Conservation (phyloP, 2,888 invertebrate species). For the Drosophila recens region DNA sequence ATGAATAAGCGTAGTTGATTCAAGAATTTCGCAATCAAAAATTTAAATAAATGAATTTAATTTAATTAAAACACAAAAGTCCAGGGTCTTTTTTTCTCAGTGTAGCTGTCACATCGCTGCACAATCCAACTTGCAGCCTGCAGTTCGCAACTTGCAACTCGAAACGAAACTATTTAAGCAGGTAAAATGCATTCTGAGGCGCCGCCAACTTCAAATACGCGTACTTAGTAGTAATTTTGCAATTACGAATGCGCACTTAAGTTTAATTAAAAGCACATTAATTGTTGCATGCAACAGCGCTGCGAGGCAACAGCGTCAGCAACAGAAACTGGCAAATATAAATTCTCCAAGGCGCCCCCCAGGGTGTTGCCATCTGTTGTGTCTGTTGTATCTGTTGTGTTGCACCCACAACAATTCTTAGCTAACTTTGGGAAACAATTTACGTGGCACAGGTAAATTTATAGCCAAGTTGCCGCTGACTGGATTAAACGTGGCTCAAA, state of each 20-base stretch:
- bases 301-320: slow-evolving; percentile 34
- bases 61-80: too few species aligned
- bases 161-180: slow-evolving; percentile 46
- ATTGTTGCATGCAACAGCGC: slow-evolving; percentile 53
- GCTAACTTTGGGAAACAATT: slow-evolving; percentile 64
- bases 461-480: slow-evolving; percentile 34
- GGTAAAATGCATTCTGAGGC: slow-evolving; percentile 22
- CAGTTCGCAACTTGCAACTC: not conserved
- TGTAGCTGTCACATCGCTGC: slow-evolving; percentile 26
- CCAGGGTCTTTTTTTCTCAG: not conserved
- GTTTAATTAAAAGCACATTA: slow-evolving; percentile 78
- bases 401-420: slow-evolving; percentile 65
- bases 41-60: too few species aligned
- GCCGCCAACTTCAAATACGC: slow-evolving; percentile 43
- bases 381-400: slow-evolving; percentile 51
- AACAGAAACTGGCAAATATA: slow-evolving; percentile 26
- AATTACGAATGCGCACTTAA: slow-evolving; percentile 78
- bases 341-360: slow-evolving; percentile 32
- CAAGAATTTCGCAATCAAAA: too few species aligned
- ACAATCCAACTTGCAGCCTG: slow-evolving; percentile 12
- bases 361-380: slow-evolving; percentile 13
- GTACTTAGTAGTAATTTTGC: slow-evolving; percentile 66
- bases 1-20: too few species aligned
- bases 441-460: slow-evolving; percentile 54
- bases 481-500: slow-evolving; percentile 60